Evolutionary conservation across 2,888 invertebrate species (phyloP), one percentile per base, ranked within the genome.

Genomic region (Melieria picta): DNA sequence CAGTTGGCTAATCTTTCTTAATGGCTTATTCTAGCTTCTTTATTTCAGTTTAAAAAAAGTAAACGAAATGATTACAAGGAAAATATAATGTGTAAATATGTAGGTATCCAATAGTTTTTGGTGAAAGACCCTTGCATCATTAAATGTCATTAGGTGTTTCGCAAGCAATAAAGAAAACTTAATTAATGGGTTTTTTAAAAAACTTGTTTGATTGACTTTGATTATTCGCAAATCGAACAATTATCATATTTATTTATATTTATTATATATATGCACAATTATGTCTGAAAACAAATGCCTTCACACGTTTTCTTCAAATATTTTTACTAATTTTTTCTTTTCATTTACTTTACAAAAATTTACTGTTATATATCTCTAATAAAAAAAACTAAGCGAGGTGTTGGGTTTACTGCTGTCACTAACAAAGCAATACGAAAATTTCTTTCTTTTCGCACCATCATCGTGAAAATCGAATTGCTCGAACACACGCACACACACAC

Each of bases 361-460:
- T 62, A 13, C 62, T 30, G 9, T 30, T n/a, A 10, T 55, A 57
- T 56, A 11, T 58, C 47, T 30, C 13, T 48, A 13, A 43, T 43
- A 42, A n/a, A 48, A 10, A 42, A 62, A 69, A 45, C 55, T 62
- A 69, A 63, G 60, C 30, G 70, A 71, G 80, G 80, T 80, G 80
- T 74, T 77, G 80, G 80, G 78, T 74, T 74, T 62, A 75, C 76
- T 76, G 61, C 73, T 79, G 80, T 80, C 79, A 80, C 79, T 80
- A 80, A 80, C 80, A 78, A 74, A 76, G 75, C 74, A 76, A 77
- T 74, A 75, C 75, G 75, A 78, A 76, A 65, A 76, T 77, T 72
- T 77, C 74, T 79, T 79, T 76, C 77, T 73, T 76, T 77, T 74
- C 70, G 65, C 70, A 57, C 10, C 43, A 42, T 48, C 57, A 58